phyloP scores from a whole-genome alignment of 2,113 vertebrate species.

The Halcyon senegalensis region DNA sequence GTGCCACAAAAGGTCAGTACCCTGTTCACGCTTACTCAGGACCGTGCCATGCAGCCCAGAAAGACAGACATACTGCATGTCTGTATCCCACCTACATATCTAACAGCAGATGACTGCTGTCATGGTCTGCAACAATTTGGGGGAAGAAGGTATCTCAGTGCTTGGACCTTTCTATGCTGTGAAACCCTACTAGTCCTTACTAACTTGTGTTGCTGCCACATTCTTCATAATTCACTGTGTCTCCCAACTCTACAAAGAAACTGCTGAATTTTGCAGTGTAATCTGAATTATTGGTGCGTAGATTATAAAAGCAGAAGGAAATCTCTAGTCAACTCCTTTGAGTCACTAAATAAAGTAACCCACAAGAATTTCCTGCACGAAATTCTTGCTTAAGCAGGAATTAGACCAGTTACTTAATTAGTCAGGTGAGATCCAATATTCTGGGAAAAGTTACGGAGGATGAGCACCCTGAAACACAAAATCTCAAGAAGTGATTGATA shows the following conservation, averaged over 20 bases:
- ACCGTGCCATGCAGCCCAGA: neutral
- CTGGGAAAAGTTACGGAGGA: neutral
- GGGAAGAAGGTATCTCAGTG: neutral
- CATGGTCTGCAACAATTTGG: neutral
- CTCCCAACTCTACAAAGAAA: neutral
- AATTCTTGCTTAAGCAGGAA: neutral
- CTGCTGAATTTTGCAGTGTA: neutral
- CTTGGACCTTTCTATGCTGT: neutral
- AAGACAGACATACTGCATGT: accelerated
- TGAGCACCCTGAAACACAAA: neutral
- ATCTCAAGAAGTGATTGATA: neutral
- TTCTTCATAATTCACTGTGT: neutral
- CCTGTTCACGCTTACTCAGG: neutral
- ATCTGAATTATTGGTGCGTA: neutral
- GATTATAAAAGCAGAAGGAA: neutral
- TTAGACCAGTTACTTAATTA: neutral
- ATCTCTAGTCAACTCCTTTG: neutral
- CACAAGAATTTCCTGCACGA: neutral
- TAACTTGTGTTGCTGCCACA: neutral
- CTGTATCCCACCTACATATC: neutral
- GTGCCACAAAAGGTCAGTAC: neutral
- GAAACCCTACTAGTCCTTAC: neutral
- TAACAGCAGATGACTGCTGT: neutral
- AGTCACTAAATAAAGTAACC: neutral
- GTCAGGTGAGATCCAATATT: neutral